These are phyloP conservation scores for Siniperca undulata DNA, from an alignment of 2,797 vertebrate genomes.

Conservation along the genomic window DNA sequence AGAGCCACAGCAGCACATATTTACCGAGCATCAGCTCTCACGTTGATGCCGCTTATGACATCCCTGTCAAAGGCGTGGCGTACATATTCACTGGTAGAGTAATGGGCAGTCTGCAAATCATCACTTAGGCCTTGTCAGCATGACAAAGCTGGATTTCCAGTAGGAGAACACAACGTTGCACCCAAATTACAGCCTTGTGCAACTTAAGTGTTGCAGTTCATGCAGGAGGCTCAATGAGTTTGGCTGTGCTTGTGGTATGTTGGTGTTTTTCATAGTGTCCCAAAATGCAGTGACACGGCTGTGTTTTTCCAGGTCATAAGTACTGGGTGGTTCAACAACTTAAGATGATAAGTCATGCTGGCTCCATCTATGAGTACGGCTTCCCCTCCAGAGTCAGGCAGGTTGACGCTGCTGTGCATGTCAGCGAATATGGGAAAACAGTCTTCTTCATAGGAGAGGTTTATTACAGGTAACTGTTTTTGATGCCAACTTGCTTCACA, in stretches of 20 bases:
- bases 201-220: constrained; percentile 67
- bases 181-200: constrained; percentile 76
- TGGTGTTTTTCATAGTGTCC: constrained; percentile 63
- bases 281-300: constrained; percentile 61
- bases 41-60: constrained; percentile 77
- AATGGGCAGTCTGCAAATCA: constrained; percentile 67
- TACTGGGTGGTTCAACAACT: constrained; percentile 80
- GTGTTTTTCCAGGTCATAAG: constrained; percentile 80
- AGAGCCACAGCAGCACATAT: constrained; percentile 63
- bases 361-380: constrained; percentile 79
- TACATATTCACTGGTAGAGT: constrained; percentile 82
- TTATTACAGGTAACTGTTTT: constrained; percentile 78
- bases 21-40: constrained; percentile 69
- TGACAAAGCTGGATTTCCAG: constrained; percentile 72
- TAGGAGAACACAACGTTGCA: constrained; percentile 38
- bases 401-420: constrained; percentile 76
- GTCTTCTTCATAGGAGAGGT: constrained; percentile 75
- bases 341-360: constrained; percentile 67
- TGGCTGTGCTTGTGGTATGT: constrained; percentile 59
- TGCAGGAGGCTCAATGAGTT: constrained; percentile 59
- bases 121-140: constrained; percentile 67
- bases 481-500: background rate
- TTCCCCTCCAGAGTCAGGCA: constrained; percentile 71
- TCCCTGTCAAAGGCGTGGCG: constrained; percentile 72
- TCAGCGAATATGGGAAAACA: constrained; percentile 73